Evolutionary conservation across 2,888 invertebrate genomes (phyloP).

Genomic region (Drosophila suboccidentalis): DNA sequence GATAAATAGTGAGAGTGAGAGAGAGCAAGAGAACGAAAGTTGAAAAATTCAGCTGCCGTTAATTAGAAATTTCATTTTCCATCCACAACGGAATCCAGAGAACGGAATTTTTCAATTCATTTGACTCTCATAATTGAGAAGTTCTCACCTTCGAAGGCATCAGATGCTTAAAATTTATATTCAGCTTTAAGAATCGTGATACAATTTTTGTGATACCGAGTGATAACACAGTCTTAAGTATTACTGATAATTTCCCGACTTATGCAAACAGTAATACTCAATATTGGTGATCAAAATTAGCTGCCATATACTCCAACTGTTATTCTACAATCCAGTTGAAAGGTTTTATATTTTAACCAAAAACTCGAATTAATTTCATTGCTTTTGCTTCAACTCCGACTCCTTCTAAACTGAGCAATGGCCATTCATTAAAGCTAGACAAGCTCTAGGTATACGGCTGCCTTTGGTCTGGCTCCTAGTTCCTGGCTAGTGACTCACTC

Average conservation of each 20-base stretch:
- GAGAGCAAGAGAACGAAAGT: not conserved
- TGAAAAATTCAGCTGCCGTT: constrained; percentile 20
- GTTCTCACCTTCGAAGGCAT: not conserved
- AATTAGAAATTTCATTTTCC: constrained; percentile 29
- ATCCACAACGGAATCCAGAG: not conserved
- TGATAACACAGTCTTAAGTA: too few relatives aligned
- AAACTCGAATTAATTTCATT: constrained; percentile 21
- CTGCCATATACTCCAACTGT: too few relatives aligned
- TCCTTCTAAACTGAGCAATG: not conserved
- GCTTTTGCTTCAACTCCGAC: constrained; percentile 11
- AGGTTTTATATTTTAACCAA: not conserved
- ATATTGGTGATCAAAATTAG: too few relatives aligned
- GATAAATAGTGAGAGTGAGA: not conserved
- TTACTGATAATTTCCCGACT: too few relatives aligned
- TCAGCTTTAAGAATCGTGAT: too few relatives aligned
- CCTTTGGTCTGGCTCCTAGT: constrained; percentile 6
- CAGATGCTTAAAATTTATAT: not conserved
- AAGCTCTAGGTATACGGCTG: not conserved
- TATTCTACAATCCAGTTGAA: not conserved
- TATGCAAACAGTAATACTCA: too few relatives aligned
- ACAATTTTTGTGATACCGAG: too few relatives aligned
- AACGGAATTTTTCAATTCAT: not conserved
- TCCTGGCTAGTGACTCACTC: constrained; percentile 28
- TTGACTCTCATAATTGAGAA: not conserved
- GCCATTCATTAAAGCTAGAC: constrained; percentile 51